Evolutionary conservation across 2,797 vertebrate species (phyloP), one percentile per base, ranked within the genome.

Genomic region (Staurois parvus): DNA sequence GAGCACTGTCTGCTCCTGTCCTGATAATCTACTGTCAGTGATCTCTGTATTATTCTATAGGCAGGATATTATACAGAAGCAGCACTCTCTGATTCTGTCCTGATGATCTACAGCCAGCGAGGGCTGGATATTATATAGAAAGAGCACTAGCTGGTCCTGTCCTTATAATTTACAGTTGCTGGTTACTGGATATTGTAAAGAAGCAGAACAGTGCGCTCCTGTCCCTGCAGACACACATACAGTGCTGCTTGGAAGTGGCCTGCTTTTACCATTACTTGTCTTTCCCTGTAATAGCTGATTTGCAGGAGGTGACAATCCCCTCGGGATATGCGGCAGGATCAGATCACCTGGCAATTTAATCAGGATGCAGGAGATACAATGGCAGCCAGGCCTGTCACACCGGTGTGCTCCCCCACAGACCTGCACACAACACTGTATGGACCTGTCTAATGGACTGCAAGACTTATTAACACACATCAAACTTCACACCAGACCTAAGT

Each of bases 321-420:
- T 52, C 12, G 79, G 79, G 79, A 81, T 29, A 30, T 59, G 64
- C 28, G 72, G 42, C 64, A 76, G 70, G 70, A 74, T 83, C 70
- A 74, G 21, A 67, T 83, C 81, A 76, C 81, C 81, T 68, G 62
- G 42, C 37, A 75, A 77, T 70, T 17, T 30, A 67, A 72, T 84
- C 75, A 70, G 42, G 67, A 56, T 68, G 64, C 24, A 68, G 62
- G 30, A 66, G 78, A 48, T 45, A 19, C 66, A 45, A 79, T 79
- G 30, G 42, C 67, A 40, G 68, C 8, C 56, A 21, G 19, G 56
- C 56, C 21, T 62, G 12, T 13, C 21, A n/a, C 21, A 6, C 59
- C 10, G 59, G 21, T 26, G 24, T 11, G 59, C 28, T 66, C 64
- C 29, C 12, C 26, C 15, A 7, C n/a, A 66, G 10, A 66, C n/a